Conservation (phyloP, 64 coral and sea anemone genomes). For the Montipora cactus region DNA sequence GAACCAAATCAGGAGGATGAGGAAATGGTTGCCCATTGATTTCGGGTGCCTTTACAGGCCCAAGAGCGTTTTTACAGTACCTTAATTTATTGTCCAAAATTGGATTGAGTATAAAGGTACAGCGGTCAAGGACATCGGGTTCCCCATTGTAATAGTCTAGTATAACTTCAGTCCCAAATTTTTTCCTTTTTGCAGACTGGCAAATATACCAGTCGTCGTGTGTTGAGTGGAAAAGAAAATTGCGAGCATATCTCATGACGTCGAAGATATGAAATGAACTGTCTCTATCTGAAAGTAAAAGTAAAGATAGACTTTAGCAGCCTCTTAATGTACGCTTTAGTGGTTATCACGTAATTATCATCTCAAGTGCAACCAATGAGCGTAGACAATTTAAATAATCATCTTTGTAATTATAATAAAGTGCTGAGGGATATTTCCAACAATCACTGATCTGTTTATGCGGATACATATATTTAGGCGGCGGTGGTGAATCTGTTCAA, state of each 20-base stretch:
- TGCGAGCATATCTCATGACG: conserved; percentile 9
- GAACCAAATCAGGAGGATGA: neutral
- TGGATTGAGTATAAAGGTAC: conserved; percentile 64
- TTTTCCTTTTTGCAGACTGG: neutral
- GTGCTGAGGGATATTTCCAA: no score
- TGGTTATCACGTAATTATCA: no score
- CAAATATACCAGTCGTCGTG: conserved; percentile 81
- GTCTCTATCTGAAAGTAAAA: conserved; percentile 27
- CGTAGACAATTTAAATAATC: no score
- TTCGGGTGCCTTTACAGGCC: neutral
- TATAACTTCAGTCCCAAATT: neutral
- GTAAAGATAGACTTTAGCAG: neutral
- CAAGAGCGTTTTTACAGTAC: conserved; percentile 54
- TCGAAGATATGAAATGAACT: conserved; percentile 26
- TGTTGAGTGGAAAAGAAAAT: conserved; percentile 26
- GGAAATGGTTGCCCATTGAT: conserved; percentile 11
- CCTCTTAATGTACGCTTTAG: no score
- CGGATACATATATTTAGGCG: no score
- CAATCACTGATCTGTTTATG: no score
- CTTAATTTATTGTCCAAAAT: conserved; percentile 23
- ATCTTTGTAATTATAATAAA: no score
- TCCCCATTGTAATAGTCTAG: conserved; percentile 32
- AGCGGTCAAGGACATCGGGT: conserved; percentile 53
- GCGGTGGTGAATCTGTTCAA: no score
- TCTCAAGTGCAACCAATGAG: no score